These are phyloP conservation scores for Archaeoteleia sp. DNA, from an alignment of 2,888 invertebrate species.

Conservation along the genomic window DNA sequence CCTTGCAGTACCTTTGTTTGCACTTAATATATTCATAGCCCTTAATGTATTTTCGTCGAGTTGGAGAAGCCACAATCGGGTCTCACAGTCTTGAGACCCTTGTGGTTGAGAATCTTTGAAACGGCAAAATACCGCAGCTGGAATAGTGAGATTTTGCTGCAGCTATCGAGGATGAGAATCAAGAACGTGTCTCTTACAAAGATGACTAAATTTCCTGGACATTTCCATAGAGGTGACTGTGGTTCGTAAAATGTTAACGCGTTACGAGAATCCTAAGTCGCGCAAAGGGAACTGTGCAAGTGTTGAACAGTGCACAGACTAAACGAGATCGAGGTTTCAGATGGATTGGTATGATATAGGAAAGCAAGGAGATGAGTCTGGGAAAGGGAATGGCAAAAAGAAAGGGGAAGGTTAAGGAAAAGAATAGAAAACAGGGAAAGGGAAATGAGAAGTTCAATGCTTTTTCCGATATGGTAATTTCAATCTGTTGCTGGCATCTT, in stretches of 20 bases:
- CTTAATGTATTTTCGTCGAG: conserved; percentile 60
- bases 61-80: conserved; percentile 34
- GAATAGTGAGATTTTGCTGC: conserved; percentile 35
- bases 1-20: conserved; percentile 59
- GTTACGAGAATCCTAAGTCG: too few species aligned
- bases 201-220: too few species aligned
- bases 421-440: conserved; percentile 54
- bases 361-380: conserved; percentile 5
- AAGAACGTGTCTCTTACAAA: conserved; percentile 11
- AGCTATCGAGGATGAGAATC: conserved; percentile 31
- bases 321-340: too few species aligned
- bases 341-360: not conserved
- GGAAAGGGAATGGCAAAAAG: conserved; percentile 26
- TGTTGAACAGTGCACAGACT: too few species aligned
- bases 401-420: conserved; percentile 32
- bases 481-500: conserved; percentile 66
- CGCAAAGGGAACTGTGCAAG: too few species aligned
- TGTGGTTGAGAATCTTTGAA: conserved; percentile 52
- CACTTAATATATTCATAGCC: conserved; percentile 72
- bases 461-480: conserved; percentile 67
- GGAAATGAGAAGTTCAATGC: conserved; percentile 65
- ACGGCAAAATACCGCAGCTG: conserved; percentile 47
- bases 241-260: too few species aligned
- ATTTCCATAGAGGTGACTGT: too few species aligned
- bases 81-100: conserved; percentile 11